Conservation (phyloP, 1,140 invertebrate species). For the Drosophila chauvacae region DNA sequence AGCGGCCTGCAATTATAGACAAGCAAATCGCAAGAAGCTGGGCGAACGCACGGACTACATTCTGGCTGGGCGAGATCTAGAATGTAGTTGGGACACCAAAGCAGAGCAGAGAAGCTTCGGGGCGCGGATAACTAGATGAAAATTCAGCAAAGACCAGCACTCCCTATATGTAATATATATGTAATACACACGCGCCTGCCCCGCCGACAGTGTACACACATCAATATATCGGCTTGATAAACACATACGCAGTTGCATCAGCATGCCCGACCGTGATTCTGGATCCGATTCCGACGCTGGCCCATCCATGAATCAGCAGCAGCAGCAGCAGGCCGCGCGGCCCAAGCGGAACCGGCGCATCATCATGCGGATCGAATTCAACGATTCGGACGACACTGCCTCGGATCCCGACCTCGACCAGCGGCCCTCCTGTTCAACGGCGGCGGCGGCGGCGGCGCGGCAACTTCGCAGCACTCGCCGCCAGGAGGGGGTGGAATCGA, state of each 20-base stretch:
- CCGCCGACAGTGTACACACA: constrained; percentile 42
- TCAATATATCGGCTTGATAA: constrained; percentile 56
- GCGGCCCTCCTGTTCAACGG: constrained; percentile 41
- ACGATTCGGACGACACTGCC: constrained; percentile 71
- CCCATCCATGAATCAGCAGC: constrained; percentile 61
- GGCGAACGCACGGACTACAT: not conserved
- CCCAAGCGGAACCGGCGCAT: constrained; percentile 73
- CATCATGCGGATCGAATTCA: constrained; percentile 83
- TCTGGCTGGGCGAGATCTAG: constrained; percentile 21
- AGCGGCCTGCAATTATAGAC: constrained; percentile 52
- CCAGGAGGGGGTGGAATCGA: constrained; percentile 20
- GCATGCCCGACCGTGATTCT: constrained; percentile 69
- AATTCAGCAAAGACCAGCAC: constrained; percentile 36
- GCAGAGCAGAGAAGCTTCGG: constrained; percentile 9
- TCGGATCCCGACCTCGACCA: constrained; percentile 46
- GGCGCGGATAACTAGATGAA: constrained; percentile 36
- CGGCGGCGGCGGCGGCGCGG: constrained; percentile 21
- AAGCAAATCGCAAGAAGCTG: constrained; percentile 24
- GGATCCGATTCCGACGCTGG: constrained; percentile 61
- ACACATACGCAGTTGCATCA: constrained; percentile 70
- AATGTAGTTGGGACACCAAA: constrained; percentile 29
- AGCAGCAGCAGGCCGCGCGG: constrained; percentile 12
- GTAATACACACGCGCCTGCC: constrained; percentile 47
- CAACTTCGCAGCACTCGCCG: constrained; percentile 14
- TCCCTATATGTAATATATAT: constrained; percentile 50